Evolutionary conservation across 2,113 vertebrate species (phyloP).

Genomic region (Anoplopoma fimbria): DNA sequence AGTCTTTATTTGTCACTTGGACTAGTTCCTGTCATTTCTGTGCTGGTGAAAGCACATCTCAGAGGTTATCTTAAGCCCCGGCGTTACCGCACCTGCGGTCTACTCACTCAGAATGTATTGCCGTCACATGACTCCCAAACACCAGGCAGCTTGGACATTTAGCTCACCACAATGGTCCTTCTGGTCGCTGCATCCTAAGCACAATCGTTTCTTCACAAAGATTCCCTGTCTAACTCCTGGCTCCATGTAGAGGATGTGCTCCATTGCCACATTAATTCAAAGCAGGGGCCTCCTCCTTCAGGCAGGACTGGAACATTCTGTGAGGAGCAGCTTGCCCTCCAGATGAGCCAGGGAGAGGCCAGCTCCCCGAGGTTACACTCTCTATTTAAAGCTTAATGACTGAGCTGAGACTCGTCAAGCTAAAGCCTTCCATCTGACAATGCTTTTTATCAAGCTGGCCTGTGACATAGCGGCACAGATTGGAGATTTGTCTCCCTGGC

Average conservation of each 20-base stretch:
- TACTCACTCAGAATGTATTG: background rate
- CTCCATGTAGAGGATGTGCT: conserved; percentile 22
- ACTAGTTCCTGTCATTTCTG: conserved; percentile 46
- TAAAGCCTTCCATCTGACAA: conserved; percentile 70
- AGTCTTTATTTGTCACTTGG: conserved; percentile 57
- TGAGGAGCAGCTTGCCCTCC: conserved; percentile 71
- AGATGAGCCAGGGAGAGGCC: conserved; percentile 67
- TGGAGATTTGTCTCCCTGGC: conserved; percentile 71
- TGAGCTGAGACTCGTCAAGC: conserved; percentile 56
- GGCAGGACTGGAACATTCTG: conserved; percentile 56
- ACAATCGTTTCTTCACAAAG: background rate
- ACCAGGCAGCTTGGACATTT: conserved; percentile 13
- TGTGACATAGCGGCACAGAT: conserved; percentile 61
- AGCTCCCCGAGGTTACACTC: conserved; percentile 60
- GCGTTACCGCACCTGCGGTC: background rate
- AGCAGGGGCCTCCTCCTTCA: conserved; percentile 50
- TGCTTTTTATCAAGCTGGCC: conserved; percentile 66
- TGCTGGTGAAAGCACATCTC: conserved; percentile 19
- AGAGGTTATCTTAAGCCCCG: conserved; percentile 8
- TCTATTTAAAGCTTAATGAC: conserved; percentile 76
- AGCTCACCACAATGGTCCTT: background rate
- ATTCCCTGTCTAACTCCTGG: conserved; percentile 2
- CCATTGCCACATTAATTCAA: conserved; percentile 40
- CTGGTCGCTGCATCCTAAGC: conserved; percentile 13
- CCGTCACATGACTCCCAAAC: conserved; percentile 1